phyloP scores from a whole-genome alignment of 2,113 vertebrate species.

The Trochalopteron elliotii region DNA sequence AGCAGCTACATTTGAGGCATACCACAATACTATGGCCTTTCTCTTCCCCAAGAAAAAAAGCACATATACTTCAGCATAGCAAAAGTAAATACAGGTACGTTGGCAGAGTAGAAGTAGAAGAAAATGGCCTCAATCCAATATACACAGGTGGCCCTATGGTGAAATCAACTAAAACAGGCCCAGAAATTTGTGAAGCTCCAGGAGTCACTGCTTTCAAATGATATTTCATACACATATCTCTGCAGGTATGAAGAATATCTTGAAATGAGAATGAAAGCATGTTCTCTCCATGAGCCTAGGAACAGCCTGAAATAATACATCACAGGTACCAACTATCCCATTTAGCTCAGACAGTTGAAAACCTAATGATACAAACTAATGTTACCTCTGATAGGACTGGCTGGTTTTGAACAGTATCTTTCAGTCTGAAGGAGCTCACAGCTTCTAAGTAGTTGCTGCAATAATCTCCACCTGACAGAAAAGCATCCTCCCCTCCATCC shows the following conservation, averaged over 20 bases:
- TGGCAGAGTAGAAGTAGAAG: not conserved
- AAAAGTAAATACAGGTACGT: not conserved
- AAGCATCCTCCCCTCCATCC: not conserved
- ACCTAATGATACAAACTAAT: conserved; percentile 48
- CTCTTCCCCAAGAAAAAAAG: not conserved
- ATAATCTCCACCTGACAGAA: not conserved
- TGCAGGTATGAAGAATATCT: conserved; percentile 24
- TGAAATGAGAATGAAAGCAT: not conserved
- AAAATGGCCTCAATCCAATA: not conserved
- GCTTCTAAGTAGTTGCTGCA: not conserved
- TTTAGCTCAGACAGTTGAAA: conserved; percentile 37
- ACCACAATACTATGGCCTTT: not conserved
- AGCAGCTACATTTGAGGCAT: not conserved
- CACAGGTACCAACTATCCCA: not conserved
- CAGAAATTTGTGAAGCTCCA: not conserved
- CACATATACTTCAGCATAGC: not conserved
- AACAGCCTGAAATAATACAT: conserved; percentile 28
- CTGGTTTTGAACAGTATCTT: not conserved
- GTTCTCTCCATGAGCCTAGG: not conserved
- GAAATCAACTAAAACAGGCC: not conserved
- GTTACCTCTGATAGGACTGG: conserved; percentile 1
- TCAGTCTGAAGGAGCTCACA: not conserved
- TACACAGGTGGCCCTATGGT: not conserved
- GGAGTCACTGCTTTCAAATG: not conserved
- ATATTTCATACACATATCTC: conserved; percentile 29